These are phyloP conservation scores for Carterocephalus palaemon DNA, from an alignment of 2,888 invertebrate genomes.

Conservation along the genomic window DNA sequence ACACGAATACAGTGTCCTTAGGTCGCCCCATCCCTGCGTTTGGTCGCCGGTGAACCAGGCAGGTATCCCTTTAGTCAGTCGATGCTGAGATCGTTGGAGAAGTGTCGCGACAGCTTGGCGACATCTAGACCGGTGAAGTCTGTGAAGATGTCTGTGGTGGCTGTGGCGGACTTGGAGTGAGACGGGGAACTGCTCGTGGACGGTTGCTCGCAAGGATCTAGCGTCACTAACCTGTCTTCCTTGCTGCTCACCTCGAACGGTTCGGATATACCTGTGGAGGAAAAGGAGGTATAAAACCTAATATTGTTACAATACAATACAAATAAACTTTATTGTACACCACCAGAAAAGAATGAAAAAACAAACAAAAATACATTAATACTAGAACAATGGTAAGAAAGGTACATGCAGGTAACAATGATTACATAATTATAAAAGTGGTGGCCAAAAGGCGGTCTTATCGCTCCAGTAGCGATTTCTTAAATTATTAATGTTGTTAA, in stretches of 20 bases:
- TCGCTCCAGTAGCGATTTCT: too few species aligned
- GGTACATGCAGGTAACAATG: too few species aligned
- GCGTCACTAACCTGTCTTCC: constrained; percentile 52
- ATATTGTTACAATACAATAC: not conserved
- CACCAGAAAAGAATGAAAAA: too few species aligned
- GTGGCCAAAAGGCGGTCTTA: too few species aligned
- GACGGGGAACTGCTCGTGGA: constrained; percentile 47
- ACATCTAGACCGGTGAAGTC: constrained; percentile 72
- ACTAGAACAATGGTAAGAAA: too few species aligned
- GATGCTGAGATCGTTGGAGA: constrained; percentile 71
- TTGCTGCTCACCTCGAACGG: constrained; percentile 71
- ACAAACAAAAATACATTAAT: too few species aligned
- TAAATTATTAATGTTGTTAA: too few species aligned
- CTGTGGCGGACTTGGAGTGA: constrained; percentile 46
- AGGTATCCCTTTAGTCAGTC: constrained; percentile 75
- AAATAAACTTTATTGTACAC: too few species aligned
- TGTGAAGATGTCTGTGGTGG: constrained; percentile 64
- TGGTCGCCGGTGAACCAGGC: constrained; percentile 62
- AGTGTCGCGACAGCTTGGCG: constrained; percentile 68
- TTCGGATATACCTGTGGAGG: constrained; percentile 65
- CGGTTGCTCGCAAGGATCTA: constrained; percentile 49
- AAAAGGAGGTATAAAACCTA: constrained; percentile 2
- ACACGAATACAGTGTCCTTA: not conserved
- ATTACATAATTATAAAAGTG: too few species aligned
- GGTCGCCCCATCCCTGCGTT: constrained; percentile 33